Base-by-base conservation (phyloP, 2,797 vertebrate genomes). In the Pangasius mekongensis region DNA sequence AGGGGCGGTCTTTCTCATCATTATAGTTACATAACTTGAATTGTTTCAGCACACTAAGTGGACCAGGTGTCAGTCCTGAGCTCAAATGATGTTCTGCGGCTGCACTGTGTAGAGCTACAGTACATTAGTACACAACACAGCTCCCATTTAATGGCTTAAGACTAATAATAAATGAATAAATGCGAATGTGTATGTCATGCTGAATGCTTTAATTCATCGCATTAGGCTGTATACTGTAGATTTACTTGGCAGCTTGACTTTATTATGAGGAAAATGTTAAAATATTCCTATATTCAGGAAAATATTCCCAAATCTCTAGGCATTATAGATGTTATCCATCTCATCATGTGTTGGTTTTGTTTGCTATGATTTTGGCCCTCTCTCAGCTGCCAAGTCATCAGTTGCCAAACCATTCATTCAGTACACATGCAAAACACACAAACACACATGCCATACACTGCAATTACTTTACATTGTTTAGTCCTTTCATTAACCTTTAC, bases 291-390 rank as follows among this genome's bases (percentile, higher is more conserved):
- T 66, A 5, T 83, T 66, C 16, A 64, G 62, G 62, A 76, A 33
- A 86, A 71, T 85, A 87, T 76, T 56, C 69, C 84, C 84, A 86
- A 86, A 80, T 36, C 54, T 88, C 66, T 67, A 33, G 47, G 30
- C 84, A 88, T 86, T 86, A 47, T 76, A 81, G 78, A 91, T 86
- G 54, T 78, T 89, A 77, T 86, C 56, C 83, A 88, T 36, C 58
- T 71, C 89, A 60, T 85, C 67, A 71, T 90, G 39, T 87, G 58
- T 87, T 87, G 52, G 36, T 88, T 91, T 87, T 81, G 76, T 85
- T 84, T 77, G 39, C 54, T 77, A 22, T 84, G 43, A 90, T 81
- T 86, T 71, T 87, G 67, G 16, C 77, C 66, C 18, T 27, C 0
- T 87, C 52, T 80, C 52, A 24, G 27, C 82, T 84, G 39, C 87